Percentiles rank a stretch among this genome's conserved stretches.
Evolutionary conservation across 2,113 vertebrate species (phyloP).

Genomic region (Cyprinodon variegatus): DNA sequence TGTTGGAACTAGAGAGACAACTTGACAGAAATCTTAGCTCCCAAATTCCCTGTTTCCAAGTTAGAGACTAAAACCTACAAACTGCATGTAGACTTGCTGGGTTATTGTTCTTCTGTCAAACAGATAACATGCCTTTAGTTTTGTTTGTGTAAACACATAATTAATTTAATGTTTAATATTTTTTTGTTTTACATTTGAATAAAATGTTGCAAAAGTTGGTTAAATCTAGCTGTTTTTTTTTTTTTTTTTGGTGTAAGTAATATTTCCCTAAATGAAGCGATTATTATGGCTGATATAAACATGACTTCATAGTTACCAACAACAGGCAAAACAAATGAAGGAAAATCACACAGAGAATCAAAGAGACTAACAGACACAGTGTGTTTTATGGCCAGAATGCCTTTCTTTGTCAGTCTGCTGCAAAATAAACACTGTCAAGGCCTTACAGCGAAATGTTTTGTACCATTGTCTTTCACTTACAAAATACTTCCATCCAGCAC

Average conservation of each 20-base stretch:
- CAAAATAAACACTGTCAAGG: conserved; percentile 67
- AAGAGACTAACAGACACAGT: conserved; percentile 31
- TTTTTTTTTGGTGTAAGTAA: conserved; percentile 4
- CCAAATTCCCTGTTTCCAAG: neutral
- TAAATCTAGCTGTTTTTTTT: neutral
- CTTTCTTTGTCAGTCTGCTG: conserved; percentile 42
- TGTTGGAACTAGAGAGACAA: conserved; percentile 38
- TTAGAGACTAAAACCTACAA: neutral
- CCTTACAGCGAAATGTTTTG: conserved; percentile 18
- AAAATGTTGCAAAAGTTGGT: neutral
- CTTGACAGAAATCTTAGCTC: conserved; percentile 13
- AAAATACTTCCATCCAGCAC: conserved; percentile 62
- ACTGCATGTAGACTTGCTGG: conserved; percentile 9
- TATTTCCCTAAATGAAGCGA: conserved; percentile 10
- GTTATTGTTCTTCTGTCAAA: neutral
- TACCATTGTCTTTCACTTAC: conserved; percentile 61
- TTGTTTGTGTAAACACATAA: neutral
- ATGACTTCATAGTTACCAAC: conserved; percentile 33
- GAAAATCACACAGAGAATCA: conserved; percentile 44
- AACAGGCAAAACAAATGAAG: conserved; percentile 54
- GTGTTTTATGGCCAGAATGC: conserved; percentile 35
- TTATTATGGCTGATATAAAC: conserved; percentile 21
- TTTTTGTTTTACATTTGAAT: neutral
- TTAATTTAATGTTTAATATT: neutral
- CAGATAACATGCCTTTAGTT: neutral